A percentile compares a stretch with the other conserved stretches of the same genome.
phyloP scores from a whole-genome alignment of 2,797 vertebrate species.

The Emydoidea blandingii region DNA sequence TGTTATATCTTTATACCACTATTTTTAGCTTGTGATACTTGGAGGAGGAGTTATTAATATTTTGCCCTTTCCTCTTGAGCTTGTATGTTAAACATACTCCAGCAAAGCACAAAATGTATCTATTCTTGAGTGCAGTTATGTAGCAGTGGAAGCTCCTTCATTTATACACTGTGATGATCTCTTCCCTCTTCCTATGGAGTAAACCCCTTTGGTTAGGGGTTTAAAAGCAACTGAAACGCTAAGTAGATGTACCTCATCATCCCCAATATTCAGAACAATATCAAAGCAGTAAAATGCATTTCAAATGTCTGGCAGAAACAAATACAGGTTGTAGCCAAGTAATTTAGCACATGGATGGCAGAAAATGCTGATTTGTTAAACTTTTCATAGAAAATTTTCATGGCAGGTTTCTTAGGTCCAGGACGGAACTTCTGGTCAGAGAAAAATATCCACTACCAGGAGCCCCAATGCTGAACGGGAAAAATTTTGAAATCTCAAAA shows the following conservation, averaged over 20 bases:
- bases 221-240: background rate
- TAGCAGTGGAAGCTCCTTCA: too few species aligned
- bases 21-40: background rate
- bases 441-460: too few species aligned
- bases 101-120: too few species aligned
- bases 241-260: background rate
- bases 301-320: background rate
- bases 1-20: background rate
- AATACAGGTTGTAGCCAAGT: background rate
- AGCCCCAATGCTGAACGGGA: too few species aligned
- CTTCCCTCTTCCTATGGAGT: too few species aligned
- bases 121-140: too few species aligned
- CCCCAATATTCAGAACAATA: accelerated
- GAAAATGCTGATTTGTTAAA: too few species aligned
- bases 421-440: too few species aligned
- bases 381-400: too few species aligned
- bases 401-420: too few species aligned
- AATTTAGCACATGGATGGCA: background rate
- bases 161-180: too few species aligned
- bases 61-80: background rate
- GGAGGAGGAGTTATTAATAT: constrained; percentile 11
- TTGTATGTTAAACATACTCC: background rate
- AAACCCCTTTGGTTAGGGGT: background rate
- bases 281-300: background rate
- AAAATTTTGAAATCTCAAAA: too few species aligned